These are phyloP conservation scores for Grammomys dolichurus DNA, from an alignment of 2,113 vertebrate species.

Conservation along the genomic window DNA sequence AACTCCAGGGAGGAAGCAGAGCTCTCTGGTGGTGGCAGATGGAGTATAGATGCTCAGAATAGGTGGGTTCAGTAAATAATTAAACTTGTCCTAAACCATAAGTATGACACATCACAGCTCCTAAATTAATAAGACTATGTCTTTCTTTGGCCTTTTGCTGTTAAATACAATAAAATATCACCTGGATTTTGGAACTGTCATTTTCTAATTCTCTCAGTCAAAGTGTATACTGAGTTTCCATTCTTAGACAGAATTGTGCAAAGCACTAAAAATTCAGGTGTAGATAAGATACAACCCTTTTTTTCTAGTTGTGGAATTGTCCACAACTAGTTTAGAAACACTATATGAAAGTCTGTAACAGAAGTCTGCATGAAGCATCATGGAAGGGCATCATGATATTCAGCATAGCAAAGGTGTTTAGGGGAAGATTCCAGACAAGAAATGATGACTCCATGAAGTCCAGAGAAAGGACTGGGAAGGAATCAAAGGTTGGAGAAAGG, in stretches of 20 bases:
- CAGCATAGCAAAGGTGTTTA: not conserved
- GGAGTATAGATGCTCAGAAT: rapidly evolving
- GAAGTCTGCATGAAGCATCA: no score
- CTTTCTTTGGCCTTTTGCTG: not conserved
- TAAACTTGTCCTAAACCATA: not conserved
- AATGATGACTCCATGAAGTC: rapidly evolving
- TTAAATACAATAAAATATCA: not conserved
- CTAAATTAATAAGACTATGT: not conserved
- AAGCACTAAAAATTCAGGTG: no score
- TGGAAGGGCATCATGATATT: not conserved
- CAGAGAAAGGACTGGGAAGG: not conserved
- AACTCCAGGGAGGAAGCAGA: no score
- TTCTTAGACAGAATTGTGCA: no score
- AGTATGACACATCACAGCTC: not conserved
- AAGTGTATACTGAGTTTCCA: not conserved
- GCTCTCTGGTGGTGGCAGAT: not conserved
- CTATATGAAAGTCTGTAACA: rapidly evolving
- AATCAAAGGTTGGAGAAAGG: not conserved
- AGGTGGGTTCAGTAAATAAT: not conserved
- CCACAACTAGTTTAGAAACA: no score
- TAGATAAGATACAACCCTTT: rapidly evolving
- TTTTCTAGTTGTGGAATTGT: not conserved
- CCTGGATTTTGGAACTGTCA: not conserved
- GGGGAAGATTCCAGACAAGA: not conserved
- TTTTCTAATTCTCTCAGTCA: not conserved